Percentiles rank a stretch among this genome's conserved stretches.
phyloP scores from a whole-genome alignment of 2,113 vertebrate genomes.

The Cyphotilapia sp. region DNA sequence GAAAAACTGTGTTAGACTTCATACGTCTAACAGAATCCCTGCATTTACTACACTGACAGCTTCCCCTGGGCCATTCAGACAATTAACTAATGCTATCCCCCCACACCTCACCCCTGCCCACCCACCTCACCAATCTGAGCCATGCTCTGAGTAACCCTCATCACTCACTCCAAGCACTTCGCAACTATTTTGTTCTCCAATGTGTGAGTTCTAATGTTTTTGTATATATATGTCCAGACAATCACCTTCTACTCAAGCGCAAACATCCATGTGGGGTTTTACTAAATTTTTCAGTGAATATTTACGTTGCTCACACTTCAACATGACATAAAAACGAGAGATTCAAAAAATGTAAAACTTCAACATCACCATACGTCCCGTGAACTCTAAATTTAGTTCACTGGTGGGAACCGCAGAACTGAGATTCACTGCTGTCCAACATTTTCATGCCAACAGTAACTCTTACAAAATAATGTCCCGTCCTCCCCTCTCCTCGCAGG shows the following conservation, averaged over 20 bases:
- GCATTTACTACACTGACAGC: neutral
- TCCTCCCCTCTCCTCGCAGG: conserved; percentile 57
- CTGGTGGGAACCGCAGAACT: neutral
- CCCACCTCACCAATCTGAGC: neutral
- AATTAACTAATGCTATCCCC: neutral
- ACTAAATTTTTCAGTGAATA: neutral
- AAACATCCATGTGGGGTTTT: neutral
- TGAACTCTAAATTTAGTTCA: neutral
- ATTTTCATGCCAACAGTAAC: neutral
- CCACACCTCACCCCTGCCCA: neutral
- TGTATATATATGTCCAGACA: neutral
- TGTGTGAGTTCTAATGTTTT: neutral
- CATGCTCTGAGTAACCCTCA: neutral
- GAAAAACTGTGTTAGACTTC: neutral
- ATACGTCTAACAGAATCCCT: neutral
- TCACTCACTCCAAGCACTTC: neutral
- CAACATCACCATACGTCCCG: neutral
- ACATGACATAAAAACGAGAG: neutral
- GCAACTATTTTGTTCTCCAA: neutral
- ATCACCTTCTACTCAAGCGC: neutral
- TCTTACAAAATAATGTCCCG: neutral
- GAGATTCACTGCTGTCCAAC: neutral
- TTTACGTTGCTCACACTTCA: neutral
- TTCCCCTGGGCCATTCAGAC: neutral
- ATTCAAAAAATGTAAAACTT: neutral